These are phyloP conservation scores for Anguilla megastoma DNA, from an alignment of 2,797 vertebrate species.

Conservation along the genomic window DNA sequence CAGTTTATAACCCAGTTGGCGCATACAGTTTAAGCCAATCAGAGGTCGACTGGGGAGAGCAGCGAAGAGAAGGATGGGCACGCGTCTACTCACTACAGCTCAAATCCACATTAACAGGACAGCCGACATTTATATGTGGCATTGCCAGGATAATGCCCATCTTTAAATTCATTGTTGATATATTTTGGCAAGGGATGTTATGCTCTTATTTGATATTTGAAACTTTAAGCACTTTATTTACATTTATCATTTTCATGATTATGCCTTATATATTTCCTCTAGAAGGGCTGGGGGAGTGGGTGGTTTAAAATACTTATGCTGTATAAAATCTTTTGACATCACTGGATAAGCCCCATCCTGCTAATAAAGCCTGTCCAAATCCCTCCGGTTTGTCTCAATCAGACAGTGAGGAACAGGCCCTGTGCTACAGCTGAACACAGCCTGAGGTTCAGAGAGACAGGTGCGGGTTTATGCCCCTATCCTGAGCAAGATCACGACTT, in stretches of 20 bases:
- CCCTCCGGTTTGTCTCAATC: background rate
- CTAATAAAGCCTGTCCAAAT: background rate
- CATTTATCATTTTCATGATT: background rate
- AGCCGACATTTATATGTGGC: background rate
- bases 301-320: background rate
- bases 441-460: background rate
- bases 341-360: background rate
- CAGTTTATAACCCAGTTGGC: background rate
- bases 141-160: background rate
- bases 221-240: background rate
- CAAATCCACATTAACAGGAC: background rate
- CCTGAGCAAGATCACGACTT: background rate
- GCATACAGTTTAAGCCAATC: background rate
- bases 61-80: background rate
- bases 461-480: background rate
- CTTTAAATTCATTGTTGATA: background rate
- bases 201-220: background rate
- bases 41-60: background rate
- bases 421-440: background rate
- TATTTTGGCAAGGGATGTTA: background rate
- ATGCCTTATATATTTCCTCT: background rate
- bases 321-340: background rate
- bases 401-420: background rate
- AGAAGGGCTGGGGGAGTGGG: background rate
- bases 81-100: background rate